These are phyloP conservation scores for Mohoua ochrocephala DNA, from an alignment of 2,113 vertebrate genomes.

Conservation along the genomic window DNA sequence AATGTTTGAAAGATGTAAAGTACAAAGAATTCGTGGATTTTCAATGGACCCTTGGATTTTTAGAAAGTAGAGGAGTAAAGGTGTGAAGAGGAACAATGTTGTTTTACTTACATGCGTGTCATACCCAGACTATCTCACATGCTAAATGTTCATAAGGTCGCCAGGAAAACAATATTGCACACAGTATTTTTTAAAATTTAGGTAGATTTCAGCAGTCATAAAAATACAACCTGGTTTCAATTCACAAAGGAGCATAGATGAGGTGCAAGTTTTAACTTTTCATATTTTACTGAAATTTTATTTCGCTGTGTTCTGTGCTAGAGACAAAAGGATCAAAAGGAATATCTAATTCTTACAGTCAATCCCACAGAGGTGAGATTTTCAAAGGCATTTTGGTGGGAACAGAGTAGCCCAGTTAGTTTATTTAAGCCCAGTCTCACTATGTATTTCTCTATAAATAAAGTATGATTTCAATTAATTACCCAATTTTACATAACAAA, in stretches of 20 bases:
- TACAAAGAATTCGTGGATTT: background rate
- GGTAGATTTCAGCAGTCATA: background rate
- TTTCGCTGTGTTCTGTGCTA: background rate
- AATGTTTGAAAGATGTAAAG: background rate
- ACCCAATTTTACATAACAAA: background rate
- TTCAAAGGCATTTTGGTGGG: background rate
- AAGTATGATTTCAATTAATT: background rate
- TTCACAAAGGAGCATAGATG: background rate
- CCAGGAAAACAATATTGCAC: background rate
- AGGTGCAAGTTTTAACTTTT: background rate
- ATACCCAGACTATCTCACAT: background rate
- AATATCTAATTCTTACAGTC: background rate
- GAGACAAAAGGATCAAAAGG: background rate
- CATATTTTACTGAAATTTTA: background rate
- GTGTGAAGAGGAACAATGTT: background rate
- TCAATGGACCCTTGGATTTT: background rate
- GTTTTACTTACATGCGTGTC: background rate
- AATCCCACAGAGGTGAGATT: background rate
- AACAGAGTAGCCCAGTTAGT: background rate
- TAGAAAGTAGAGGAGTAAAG: background rate
- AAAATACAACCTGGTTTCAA: background rate
- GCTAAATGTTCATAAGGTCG: background rate
- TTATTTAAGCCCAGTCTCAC: background rate
- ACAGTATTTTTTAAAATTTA: background rate
- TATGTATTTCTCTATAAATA: background rate